Evolutionary conservation across 1,140 invertebrate species (phyloP), one percentile per base, ranked within the genome.

Genomic region (Zeugodacus cucurbitae): DNA sequence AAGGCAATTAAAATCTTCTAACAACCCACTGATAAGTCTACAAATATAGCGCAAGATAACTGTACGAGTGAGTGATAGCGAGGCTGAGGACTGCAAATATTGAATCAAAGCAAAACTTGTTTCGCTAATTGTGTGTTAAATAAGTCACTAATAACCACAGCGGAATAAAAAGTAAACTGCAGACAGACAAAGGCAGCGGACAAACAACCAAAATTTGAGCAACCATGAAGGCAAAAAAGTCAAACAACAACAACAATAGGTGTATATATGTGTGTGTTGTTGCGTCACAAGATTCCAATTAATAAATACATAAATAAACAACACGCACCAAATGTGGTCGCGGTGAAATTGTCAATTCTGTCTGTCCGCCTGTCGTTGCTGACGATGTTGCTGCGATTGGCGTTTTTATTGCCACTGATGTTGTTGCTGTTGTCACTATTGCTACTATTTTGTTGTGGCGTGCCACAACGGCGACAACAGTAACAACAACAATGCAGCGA

Each of bases 241-340:
- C 10, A 74, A 41, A 41, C 22, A 70, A 41, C 32, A 17, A 2
- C 37, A 5, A 37, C 4, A 8, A 5, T 5, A 14, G n/a, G 64
- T 37, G 6, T 41, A 34, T 20, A 5, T 41, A 2, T 41, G 34
- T n/a, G 64, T 32, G 11, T 67, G 64, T 37, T 26, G 41, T 54
- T 82, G 44, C 37, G 74, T 41, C 74, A 82, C 74, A 82, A 54
- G 74, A 54, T 82, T 82, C 22, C 74, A 82, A 82, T 82, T 82
- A 82, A 82, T 82, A 82, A 82, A 82, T 82, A 82, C 44, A 82
- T 54, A 82, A 82, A 82, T 82, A 54, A 54, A 82, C 74, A 82
- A 82, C 44, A 82, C 74, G 41, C 74, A 54, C 74, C 74, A 82
- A 82, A 82, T 82, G 74, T n/a, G 74, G 74, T 54, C 41, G 74